Conservation (phyloP, 2,113 vertebrate species). For the Redunca redunca region DNA sequence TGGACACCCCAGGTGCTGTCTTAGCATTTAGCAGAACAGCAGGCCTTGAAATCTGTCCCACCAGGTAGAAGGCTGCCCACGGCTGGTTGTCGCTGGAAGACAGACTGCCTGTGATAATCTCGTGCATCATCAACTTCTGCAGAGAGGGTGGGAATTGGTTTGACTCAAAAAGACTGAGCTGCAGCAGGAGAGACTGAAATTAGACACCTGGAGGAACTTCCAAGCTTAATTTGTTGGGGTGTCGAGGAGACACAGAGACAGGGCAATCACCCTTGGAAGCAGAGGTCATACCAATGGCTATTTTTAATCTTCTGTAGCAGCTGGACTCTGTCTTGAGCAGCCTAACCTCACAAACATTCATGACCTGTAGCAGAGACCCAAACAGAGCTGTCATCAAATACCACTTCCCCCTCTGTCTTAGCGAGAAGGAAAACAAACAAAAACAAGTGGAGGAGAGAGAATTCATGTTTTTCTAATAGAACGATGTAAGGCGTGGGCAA, state of each 20-base stretch:
- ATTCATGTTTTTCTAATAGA: conserved; percentile 21
- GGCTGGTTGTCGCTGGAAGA: background rate
- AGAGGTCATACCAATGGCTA: background rate
- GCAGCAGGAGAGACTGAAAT: background rate
- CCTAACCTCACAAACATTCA: background rate
- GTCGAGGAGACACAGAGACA: background rate
- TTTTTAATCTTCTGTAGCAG: background rate
- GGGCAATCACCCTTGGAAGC: background rate
- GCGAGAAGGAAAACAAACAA: background rate
- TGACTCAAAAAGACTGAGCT: background rate
- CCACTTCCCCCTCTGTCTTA: background rate
- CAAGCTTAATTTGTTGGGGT: background rate
- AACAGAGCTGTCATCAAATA: background rate
- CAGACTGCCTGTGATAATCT: background rate
- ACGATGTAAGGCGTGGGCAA: background rate
- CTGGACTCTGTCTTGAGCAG: background rate
- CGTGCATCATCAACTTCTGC: background rate
- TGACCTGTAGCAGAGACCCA: background rate
- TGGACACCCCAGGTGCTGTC: background rate
- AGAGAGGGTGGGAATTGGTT: background rate
- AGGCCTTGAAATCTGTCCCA: background rate
- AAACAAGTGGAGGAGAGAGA: background rate
- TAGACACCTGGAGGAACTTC: background rate
- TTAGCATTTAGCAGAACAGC: background rate
- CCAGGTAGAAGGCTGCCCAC: background rate